Evolutionary conservation across 64 coral and sea anemone species (phyloP).

Genomic region (Astreopora myriophthalma): DNA sequence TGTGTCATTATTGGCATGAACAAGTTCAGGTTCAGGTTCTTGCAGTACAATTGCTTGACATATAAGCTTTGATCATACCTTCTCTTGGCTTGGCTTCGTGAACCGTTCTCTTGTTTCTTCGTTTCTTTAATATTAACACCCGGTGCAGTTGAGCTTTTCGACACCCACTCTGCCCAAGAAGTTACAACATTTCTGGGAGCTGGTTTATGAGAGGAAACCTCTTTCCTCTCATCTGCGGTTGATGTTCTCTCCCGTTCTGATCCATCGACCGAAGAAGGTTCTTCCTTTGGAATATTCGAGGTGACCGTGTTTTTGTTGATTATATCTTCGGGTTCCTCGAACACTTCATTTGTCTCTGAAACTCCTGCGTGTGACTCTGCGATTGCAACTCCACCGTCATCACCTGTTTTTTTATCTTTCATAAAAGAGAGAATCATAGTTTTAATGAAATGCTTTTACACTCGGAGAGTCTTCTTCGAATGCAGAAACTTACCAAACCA

Average conservation of each 20-base stretch:
- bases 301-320: not conserved
- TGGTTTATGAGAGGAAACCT: not conserved
- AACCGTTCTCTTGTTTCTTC: not conserved
- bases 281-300: constrained; percentile 3
- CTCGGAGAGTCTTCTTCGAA: not conserved
- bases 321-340: not conserved
- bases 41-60: no score
- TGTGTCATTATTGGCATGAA: not conserved
- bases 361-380: constrained; percentile 58
- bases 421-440: not conserved
- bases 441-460: not conserved
- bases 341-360: not conserved
- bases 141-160: not conserved
- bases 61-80: not conserved
- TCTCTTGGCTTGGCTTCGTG: not conserved
- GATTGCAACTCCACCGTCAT: constrained; percentile 59
- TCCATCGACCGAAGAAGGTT: not conserved
- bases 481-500: constrained; percentile 85
- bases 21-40: not conserved
- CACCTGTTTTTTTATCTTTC: constrained; percentile 65
- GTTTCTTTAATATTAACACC: not conserved
- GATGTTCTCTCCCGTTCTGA: not conserved
- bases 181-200: constrained; percentile 32
- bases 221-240: not conserved
- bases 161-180: constrained; percentile 4